Percentiles rank a stretch among this genome's conserved stretches.
phyloP scores from a whole-genome alignment of 2,888 invertebrate genomes.

The Adelphocoris suturalis region DNA sequence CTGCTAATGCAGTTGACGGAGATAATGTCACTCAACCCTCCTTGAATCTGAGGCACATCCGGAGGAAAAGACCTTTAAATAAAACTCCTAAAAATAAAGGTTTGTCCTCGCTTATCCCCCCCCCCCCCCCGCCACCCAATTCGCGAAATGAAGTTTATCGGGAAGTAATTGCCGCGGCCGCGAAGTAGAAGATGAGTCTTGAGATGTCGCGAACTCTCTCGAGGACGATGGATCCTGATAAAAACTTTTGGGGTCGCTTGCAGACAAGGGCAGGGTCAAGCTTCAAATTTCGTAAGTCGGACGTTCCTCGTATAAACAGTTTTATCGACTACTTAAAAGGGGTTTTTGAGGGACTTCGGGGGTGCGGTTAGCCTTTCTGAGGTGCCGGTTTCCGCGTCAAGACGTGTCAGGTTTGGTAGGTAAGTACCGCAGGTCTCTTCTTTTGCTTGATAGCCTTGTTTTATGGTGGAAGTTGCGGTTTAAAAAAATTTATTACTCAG shows the following conservation, averaged over 20 bases:
- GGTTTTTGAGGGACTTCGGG: too few relatives aligned
- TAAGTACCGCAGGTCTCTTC: too few relatives aligned
- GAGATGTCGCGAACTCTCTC: not conserved
- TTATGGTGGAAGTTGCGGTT: too few relatives aligned
- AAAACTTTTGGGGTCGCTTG: conserved; percentile 22
- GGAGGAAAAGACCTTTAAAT: not conserved
- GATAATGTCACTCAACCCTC: not conserved
- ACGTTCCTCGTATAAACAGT: too few relatives aligned
- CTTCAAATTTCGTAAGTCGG: not conserved
- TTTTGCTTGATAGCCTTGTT: too few relatives aligned
- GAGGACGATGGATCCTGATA: conserved; percentile 25
- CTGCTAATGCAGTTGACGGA: too few relatives aligned
- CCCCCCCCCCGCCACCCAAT: not conserved
- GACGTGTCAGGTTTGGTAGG: too few relatives aligned
- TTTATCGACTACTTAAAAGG: too few relatives aligned
- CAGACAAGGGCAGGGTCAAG: not conserved
- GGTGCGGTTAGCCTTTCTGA: too few relatives aligned
- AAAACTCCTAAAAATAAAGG: not conserved
- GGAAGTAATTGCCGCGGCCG: not conserved
- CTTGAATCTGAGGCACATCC: not conserved
- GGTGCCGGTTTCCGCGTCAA: too few relatives aligned
- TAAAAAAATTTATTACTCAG: too few relatives aligned
- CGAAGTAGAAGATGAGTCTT: not conserved
- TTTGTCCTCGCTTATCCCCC: not conserved
- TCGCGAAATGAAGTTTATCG: not conserved